Evolutionary conservation across 2,797 vertebrate genomes (phyloP).

Genomic region (Notoglanidium macrostoma): DNA sequence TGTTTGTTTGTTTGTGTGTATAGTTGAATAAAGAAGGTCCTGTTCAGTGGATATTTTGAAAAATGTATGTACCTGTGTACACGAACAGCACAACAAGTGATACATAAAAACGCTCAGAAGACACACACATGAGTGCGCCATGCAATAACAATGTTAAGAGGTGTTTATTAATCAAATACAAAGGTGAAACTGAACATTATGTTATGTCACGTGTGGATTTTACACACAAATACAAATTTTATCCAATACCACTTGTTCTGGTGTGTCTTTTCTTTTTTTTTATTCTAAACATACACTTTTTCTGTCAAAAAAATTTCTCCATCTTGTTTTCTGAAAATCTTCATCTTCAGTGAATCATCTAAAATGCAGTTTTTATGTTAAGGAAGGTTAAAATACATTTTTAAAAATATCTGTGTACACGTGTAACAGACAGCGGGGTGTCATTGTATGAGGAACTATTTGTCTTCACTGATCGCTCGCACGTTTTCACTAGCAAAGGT

Average conservation of each 20-base stretch:
- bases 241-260: neutral
- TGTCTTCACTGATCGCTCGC: constrained; percentile 42
- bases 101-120: no score
- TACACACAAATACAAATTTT: no score
- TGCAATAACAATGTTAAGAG: neutral
- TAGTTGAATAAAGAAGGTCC: neutral
- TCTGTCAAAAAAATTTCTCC: neutral
- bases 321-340: neutral
- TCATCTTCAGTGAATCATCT: neutral
- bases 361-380: neutral
- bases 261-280: neutral
- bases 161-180: no score
- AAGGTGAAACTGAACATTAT: neutral
- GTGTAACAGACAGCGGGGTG: neutral
- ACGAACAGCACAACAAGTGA: no score
- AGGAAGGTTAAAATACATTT: neutral
- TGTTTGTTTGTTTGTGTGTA: neutral
- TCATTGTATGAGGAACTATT: neutral
- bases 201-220: neutral
- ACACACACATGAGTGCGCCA: neutral
- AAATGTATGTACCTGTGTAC: neutral
- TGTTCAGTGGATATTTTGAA: neutral
- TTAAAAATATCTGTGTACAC: neutral
- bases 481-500: constrained; percentile 49
- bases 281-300: neutral